These are phyloP conservation scores for Alectura lathami DNA, from an alignment of 2,113 vertebrate species.

Conservation along the genomic window DNA sequence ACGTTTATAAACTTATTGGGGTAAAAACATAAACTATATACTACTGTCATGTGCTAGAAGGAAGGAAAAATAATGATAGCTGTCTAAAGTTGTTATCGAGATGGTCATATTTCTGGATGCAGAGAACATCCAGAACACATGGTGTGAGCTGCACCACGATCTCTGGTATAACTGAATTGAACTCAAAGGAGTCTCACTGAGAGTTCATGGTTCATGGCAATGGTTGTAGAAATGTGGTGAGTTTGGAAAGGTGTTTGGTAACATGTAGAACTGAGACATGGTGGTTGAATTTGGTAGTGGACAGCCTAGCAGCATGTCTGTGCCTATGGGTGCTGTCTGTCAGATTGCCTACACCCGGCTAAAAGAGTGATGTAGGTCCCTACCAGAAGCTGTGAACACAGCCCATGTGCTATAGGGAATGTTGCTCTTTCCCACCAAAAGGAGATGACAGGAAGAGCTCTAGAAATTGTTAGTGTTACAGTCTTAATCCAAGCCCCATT, in stretches of 20 bases:
- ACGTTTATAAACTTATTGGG: background rate
- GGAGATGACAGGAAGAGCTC: background rate
- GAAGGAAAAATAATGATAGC: rapidly evolving
- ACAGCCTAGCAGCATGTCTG: background rate
- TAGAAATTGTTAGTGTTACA: background rate
- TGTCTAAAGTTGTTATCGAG: background rate
- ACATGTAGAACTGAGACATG: rapidly evolving
- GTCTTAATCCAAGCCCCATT: background rate
- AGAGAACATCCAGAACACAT: background rate
- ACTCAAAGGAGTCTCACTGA: background rate
- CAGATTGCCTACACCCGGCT: background rate
- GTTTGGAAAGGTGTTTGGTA: background rate
- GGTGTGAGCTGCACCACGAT: background rate
- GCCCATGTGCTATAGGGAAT: background rate
- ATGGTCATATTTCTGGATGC: background rate
- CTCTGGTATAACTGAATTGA: background rate
- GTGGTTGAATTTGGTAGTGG: background rate
- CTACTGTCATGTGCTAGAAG: background rate
- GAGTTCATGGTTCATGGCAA: rapidly evolving
- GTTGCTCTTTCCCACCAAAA: background rate
- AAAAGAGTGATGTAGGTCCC: background rate
- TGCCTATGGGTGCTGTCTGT: background rate
- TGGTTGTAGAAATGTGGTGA: background rate
- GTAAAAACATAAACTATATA: background rate
- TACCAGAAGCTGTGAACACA: background rate